These are phyloP conservation scores for Acanthosepion esculentum DNA, from an alignment of 2,888 invertebrate genomes.

Conservation along the genomic window DNA sequence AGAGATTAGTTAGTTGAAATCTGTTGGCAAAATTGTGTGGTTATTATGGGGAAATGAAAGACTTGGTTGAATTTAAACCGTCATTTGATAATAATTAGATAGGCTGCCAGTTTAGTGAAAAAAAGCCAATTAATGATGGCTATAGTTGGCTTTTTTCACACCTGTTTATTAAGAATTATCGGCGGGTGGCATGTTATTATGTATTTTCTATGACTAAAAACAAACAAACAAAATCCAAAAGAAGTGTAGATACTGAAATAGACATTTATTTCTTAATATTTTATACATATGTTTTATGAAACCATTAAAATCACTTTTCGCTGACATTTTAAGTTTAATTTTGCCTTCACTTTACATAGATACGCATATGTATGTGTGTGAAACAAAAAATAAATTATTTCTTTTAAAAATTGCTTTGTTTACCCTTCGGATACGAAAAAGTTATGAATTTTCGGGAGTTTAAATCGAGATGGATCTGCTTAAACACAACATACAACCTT, in stretches of 20 bases:
- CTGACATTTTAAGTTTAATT: no score
- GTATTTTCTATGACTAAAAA: not conserved
- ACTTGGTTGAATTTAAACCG: conserved; percentile 11
- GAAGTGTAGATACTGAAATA: not conserved
- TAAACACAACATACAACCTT: no score
- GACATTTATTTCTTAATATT: no score
- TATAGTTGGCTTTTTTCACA: not conserved
- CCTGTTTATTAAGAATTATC: conserved; percentile 20
- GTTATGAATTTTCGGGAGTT: no score
- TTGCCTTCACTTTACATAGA: no score
- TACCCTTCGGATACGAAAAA: no score
- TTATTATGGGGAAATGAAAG: not conserved
- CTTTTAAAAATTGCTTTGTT: no score
- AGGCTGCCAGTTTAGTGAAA: not conserved
- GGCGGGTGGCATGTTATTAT: not conserved
- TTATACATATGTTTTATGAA: no score
- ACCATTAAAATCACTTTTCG: no score
- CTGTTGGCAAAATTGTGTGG: conserved; percentile 6
- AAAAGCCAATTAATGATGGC: not conserved
- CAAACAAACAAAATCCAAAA: not conserved
- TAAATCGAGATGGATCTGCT: no score
- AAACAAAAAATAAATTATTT: no score
- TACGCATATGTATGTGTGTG: no score
- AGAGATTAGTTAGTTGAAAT: conserved; percentile 22
- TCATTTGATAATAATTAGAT: conserved; percentile 33